Evolutionary conservation across 2,888 invertebrate species (phyloP), one percentile per base, ranked within the genome.

Genomic region (Agapostemon virescens): DNA sequence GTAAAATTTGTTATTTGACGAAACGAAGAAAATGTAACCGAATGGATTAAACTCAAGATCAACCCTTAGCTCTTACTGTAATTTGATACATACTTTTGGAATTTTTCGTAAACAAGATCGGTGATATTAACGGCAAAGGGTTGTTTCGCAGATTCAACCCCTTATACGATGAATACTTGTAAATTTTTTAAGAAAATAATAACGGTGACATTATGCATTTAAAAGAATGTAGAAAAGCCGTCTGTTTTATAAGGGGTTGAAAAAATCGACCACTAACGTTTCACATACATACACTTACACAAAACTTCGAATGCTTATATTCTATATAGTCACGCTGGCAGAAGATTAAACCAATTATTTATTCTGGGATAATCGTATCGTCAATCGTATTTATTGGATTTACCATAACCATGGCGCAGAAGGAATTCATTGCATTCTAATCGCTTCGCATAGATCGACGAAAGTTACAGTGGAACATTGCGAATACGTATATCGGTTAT

Each of bases 311-410:
- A 77, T 86, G 77, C 82, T 85, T 84, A 76, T 89, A 87, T 88
- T 84, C 88, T 89, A 85, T 89, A 85, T 89, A 91, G 91, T 90
- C 90, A 83, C 83, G 87, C 87, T 90, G 90, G 90, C 89, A 87
- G 90, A 89, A 85, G 88, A 88, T 90, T 82, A 86, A 88, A 85
- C 88, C 88, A 84, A 79, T 86, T 84, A 86, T 90, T 85, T 89
- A 87, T 89, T 90, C 86, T 89, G 90, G 90, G 87, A 87, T 90
- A 89, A 88, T 91, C 87, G 74, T 90, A 84, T 88, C 89, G 77
- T 88, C 91, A 86, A 86, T 91, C 87, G 71, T 90, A 83, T 88
- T 90, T 84, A 86, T 90, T 86, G 91, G 90, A 88, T 85, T 91
- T 81, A 82, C 86, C 84, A 81, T 89, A 84, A 86, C 87, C 85